phyloP scores from a whole-genome alignment of 2,113 vertebrate genomes.

The Microcebus jonahi region DNA sequence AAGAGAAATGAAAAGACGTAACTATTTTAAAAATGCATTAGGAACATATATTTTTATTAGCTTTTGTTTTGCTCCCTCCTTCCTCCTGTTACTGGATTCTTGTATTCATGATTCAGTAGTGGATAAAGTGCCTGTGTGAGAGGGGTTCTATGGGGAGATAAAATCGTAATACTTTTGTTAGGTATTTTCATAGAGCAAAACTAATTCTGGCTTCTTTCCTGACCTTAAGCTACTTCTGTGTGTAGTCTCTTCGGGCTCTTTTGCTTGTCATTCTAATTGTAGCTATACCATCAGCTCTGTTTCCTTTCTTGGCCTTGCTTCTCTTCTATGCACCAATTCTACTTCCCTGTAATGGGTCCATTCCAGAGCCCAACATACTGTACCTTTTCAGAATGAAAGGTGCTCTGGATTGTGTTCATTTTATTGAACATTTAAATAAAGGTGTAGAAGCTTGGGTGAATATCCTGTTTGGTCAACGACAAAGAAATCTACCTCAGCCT shows the following conservation, averaged over 20 bases:
- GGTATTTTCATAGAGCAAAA: neutral
- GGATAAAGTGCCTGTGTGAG: neutral
- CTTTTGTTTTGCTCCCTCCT: neutral
- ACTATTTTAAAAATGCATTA: neutral
- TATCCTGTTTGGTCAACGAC: neutral
- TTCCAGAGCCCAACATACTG: neutral
- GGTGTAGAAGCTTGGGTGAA: neutral
- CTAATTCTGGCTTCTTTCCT: neutral
- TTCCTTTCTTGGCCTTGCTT: neutral
- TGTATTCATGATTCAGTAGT: neutral
- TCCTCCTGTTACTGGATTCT: neutral
- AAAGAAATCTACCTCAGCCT: neutral
- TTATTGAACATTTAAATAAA: neutral
- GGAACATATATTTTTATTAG: neutral
- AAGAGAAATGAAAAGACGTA: conserved; percentile 32
- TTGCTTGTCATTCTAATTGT: neutral
- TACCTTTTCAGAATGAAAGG: neutral
- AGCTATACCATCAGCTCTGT: neutral
- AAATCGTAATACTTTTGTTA: neutral
- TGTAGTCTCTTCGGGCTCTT: neutral
- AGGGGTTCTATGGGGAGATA: neutral
- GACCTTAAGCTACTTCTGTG: neutral
- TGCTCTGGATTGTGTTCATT: neutral
- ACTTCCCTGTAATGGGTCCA: neutral
- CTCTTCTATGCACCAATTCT: neutral